Evolutionary conservation across 2,113 vertebrate species (phyloP), one percentile per base, ranked within the genome.

Genomic region (Alligator sinensis): DNA sequence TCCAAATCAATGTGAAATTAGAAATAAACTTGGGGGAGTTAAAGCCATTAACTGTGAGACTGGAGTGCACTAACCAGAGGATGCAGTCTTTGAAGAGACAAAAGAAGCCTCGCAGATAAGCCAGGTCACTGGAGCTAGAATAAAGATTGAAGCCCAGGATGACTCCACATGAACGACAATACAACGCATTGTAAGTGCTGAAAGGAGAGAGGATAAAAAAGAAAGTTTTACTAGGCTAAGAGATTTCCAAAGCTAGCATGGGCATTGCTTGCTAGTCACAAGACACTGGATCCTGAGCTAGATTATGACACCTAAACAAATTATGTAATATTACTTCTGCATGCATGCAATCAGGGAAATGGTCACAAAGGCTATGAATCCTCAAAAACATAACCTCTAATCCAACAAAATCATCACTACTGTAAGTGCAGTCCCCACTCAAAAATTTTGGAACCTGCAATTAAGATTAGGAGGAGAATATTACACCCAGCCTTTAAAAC

Each of bases 51-150:
- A 14, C 58, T 2, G 0, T 11, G 28, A 62, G 14, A 87, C 57
- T 28, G n/a, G 10, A 28, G 4, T 30, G 28, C 27, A 93, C 98
- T 98, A 89, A 99, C 99, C 99, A 99, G 13, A 96, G 78, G 82
- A 99, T 97, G 74, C 94, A 98, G 55, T 98, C 91, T 97, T 98
- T 98, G 90, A 96, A 95, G 87, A 99, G 98, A 89, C 98, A 98
- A 94, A 99, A 99, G 75, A 98, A 83, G 88, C 97, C 98, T 92
- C 99, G 97, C 38, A 98, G 94, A n/a, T 34, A 16, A 0, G 98
- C 97, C 90, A 99, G 66, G n/a, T 94, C 63, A 9, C 96, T 82
- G n/a, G 98, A 92, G 4, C 98, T 92, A 3, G 98, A 98, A 57
- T 98, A 95, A 28, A 99, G 96, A 27, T 98, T 95, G 80, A 97